Evolutionary conservation across 1,140 invertebrate species (phyloP).

Genomic region (Drosophila pruinosa): DNA sequence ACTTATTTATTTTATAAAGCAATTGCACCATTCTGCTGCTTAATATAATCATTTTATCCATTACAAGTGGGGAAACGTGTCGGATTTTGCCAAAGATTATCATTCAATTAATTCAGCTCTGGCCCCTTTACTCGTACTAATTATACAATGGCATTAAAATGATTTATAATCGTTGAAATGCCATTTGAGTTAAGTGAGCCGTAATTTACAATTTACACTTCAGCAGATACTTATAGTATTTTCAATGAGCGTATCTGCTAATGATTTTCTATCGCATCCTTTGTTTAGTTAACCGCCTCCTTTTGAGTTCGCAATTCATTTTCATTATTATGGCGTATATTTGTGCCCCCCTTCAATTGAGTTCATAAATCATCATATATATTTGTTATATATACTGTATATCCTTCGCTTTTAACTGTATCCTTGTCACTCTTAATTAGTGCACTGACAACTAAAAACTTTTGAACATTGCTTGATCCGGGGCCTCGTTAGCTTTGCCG

Average conservation of each 20-base stretch:
- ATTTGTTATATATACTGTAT: neutral
- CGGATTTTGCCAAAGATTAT: neutral
- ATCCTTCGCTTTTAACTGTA: neutral
- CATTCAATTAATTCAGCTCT: no score
- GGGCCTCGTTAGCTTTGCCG: neutral
- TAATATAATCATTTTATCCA: neutral
- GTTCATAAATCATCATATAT: conserved; percentile 20
- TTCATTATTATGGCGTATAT: neutral
- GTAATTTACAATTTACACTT: conserved; percentile 37
- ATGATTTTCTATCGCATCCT: neutral
- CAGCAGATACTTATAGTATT: neutral
- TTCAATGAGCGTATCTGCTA: neutral
- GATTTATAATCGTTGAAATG: conserved; percentile 17
- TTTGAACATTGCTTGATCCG: conserved; percentile 1
- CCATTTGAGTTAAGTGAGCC: conserved; percentile 4
- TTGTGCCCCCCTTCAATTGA: neutral
- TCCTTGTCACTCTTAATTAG: conserved; percentile 16
- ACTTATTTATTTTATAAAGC: conserved; percentile 22
- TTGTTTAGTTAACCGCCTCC: neutral
- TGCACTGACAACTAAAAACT: conserved; percentile 7
- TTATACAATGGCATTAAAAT: neutral
- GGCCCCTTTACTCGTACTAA: neutral
- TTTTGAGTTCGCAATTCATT: conserved; percentile 14
- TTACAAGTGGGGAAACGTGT: neutral
- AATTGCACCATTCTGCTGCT: no score